A percentile compares a stretch with the other conserved stretches of the same genome.
Evolutionary conservation across 2,888 invertebrate genomes (phyloP).

Genomic region (Pomacea canaliculata): DNA sequence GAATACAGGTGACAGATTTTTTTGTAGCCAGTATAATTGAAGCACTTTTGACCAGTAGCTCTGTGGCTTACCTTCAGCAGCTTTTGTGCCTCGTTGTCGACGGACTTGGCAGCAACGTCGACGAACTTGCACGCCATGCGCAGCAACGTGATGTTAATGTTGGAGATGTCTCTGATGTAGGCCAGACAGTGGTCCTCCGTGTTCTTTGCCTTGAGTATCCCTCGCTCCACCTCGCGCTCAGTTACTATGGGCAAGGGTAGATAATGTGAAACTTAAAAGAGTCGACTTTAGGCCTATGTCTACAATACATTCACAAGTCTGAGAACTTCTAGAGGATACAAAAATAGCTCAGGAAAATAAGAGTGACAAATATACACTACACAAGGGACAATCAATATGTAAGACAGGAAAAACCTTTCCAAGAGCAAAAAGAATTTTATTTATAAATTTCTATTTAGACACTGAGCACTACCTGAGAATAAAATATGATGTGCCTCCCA

Average conservation of each 20-base stretch:
- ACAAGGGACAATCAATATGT: too few relatives aligned
- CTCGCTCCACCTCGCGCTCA: constrained; percentile 97
- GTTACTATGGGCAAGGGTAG: constrained; percentile 79
- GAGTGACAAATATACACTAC: too few relatives aligned
- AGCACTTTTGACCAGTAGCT: not conserved
- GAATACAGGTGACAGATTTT: too few relatives aligned
- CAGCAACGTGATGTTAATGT: constrained; percentile 94
- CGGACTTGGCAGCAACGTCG: constrained; percentile 82
- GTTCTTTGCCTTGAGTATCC: constrained; percentile 91
- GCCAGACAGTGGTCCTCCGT: constrained; percentile 96
- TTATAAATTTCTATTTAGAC: too few relatives aligned
- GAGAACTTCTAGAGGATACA: too few relatives aligned
- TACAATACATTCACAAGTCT: too few relatives aligned
- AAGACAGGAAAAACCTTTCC: too few relatives aligned
- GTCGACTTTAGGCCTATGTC: not conserved
- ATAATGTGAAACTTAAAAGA: not conserved
- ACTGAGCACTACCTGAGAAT: too few relatives aligned
- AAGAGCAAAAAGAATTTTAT: too few relatives aligned
- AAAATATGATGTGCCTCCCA: too few relatives aligned
- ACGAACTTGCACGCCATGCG: constrained; percentile 87
- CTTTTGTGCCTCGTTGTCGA: constrained; percentile 93
- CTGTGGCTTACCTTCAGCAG: constrained; percentile 75
- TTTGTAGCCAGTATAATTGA: too few relatives aligned
- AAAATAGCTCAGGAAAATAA: too few relatives aligned
- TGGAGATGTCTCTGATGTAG: constrained; percentile 92